These are phyloP conservation scores for Sebastes schlegelii DNA, from an alignment of 2,113 vertebrate genomes.

Conservation along the genomic window DNA sequence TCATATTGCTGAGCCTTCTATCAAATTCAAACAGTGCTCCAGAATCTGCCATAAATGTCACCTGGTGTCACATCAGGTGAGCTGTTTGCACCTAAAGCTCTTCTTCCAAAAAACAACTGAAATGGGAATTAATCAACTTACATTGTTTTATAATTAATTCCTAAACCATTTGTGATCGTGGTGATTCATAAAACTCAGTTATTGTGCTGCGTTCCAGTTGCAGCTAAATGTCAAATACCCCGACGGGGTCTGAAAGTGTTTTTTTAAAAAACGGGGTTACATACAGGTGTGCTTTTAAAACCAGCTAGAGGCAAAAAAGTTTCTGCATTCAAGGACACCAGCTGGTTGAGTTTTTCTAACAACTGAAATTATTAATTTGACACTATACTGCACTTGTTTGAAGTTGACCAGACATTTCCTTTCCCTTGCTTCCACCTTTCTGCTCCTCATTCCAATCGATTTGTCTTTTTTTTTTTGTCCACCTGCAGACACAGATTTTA, in stretches of 20 bases:
- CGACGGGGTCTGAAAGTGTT: neutral
- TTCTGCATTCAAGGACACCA: neutral
- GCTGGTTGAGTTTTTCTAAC: neutral
- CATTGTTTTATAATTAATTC: neutral
- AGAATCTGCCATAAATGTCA: neutral
- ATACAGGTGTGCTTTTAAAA: neutral
- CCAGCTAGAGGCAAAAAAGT: neutral
- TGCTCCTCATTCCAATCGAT: neutral
- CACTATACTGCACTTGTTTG: neutral
- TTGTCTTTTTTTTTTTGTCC: neutral
- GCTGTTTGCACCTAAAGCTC: neutral
- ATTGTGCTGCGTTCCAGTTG: neutral
- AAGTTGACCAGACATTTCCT: constrained; percentile 12
- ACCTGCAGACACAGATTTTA: neutral
- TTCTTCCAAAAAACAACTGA: neutral
- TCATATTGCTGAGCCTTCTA: no score
- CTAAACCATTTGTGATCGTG: neutral
- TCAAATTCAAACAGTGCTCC: neutral
- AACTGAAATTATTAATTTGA: neutral
- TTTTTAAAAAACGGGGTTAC: neutral
- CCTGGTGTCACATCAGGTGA: neutral
- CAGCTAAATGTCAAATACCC: neutral
- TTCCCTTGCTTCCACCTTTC: constrained; percentile 10
- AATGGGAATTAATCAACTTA: neutral
- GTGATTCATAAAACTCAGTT: neutral